These are phyloP conservation scores for Xanthorhoe designata DNA, from an alignment of 2,888 invertebrate species.

Conservation along the genomic window DNA sequence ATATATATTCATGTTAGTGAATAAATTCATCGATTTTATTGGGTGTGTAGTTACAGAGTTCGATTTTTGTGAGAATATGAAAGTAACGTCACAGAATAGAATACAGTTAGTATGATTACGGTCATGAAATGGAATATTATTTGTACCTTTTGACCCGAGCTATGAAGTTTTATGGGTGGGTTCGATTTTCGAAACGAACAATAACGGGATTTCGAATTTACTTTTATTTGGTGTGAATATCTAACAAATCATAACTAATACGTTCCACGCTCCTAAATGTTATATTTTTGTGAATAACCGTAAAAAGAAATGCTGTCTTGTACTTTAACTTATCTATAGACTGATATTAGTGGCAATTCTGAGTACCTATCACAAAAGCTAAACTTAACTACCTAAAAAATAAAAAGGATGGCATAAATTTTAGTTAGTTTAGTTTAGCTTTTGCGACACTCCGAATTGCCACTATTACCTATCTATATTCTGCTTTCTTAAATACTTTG, in stretches of 20 bases:
- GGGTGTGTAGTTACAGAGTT: constrained; percentile 15
- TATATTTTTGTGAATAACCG: too few species aligned
- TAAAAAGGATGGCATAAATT: too few species aligned
- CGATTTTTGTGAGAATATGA: constrained; percentile 7
- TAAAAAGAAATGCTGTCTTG: too few species aligned
- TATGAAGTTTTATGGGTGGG: constrained; percentile 14
- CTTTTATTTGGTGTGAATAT: background rate
- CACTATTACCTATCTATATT: too few species aligned
- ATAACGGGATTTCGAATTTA: background rate
- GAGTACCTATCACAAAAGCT: too few species aligned
- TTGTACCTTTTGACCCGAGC: constrained; percentile 5
- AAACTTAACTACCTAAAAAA: too few species aligned
- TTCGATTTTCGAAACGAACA: constrained; percentile 3
- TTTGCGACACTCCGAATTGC: too few species aligned
- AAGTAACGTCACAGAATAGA: background rate
- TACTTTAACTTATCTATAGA: too few species aligned
- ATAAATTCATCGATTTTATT: constrained; percentile 38
- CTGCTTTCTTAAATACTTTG: too few species aligned
- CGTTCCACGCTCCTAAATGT: too few species aligned
- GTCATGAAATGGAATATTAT: constrained; percentile 18
- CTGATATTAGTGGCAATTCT: too few species aligned
- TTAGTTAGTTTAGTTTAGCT: too few species aligned
- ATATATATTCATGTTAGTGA: constrained; percentile 6
- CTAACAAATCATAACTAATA: background rate
- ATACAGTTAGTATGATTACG: constrained; percentile 1